Base-by-base conservation (phyloP, 1,140 invertebrate species). In the Radopholus similis region DNA sequence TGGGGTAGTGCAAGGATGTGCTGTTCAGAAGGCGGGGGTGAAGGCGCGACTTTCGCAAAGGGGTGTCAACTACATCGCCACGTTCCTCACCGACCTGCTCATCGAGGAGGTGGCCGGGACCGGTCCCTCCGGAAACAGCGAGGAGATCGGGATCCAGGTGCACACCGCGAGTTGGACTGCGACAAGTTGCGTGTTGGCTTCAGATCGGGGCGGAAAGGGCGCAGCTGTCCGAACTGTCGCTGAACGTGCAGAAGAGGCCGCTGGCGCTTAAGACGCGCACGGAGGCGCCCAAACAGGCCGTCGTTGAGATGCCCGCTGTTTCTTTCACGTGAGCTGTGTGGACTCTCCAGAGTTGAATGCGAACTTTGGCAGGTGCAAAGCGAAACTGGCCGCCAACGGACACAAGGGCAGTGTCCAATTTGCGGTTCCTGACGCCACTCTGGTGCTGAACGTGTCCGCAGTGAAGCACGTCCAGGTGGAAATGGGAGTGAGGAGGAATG, bases 1-100 rank as follows among this genome's bases (percentile, higher is more conserved):
- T n/a, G 44, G 13, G n/a, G 6, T 47, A 18, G 18, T 47, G 44
- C 18, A 42, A 42, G 18, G 18, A 23, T 4, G 44, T 2, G 21
- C 47, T 11, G 70, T 77, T 74, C 23, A 75, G 73, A 62, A 49
- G 72, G 75, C 15, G 15, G 73, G 73, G 9, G 70, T 74, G n/a
- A 40, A 40, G 38, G 76, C 69, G 3, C 60, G 75, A 13, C 37
- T 75, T 21, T 68, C 70, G 0, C 74, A 71, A 26, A 62, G 68
- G 30, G 73, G 73, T 1, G 42, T 75, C 30, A 62, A 74, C 34
- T 75, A 77, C 58, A 62, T 75, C 21, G 64, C 75, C 34, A 59
- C 32, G 4, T 51, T 77, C 34, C 44, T 74, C 4, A 72, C 64
- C 4, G 51, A 77, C 35, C 53, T 47, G 32, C 49, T 75, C 3